Evolutionary conservation across 2,797 vertebrate genomes (phyloP).

Genomic region (Anguilla obscura): DNA sequence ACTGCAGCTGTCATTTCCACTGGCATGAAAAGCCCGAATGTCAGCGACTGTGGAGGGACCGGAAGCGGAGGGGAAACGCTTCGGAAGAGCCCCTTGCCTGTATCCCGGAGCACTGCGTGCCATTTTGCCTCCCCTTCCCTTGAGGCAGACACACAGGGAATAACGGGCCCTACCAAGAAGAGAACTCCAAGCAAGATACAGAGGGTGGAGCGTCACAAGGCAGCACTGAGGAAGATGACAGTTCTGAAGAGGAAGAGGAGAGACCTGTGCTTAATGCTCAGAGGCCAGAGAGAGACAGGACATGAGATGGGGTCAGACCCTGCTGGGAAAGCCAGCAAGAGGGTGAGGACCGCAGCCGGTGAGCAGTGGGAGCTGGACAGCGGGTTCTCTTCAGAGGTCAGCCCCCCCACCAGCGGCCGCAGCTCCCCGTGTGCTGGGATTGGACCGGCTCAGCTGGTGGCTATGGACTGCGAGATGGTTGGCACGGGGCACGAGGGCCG

Average conservation of each 20-base stretch:
- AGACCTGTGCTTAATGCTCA: background rate
- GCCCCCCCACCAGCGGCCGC: conserved; percentile 64
- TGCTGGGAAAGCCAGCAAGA: background rate
- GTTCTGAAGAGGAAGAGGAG: background rate
- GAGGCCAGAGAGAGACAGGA: background rate
- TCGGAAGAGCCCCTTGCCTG: background rate
- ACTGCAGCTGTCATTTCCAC: conserved; percentile 7
- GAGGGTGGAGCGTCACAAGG: background rate
- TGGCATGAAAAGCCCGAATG: background rate
- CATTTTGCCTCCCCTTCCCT: background rate
- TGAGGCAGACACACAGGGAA: background rate
- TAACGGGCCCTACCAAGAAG: background rate
- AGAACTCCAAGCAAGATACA: background rate
- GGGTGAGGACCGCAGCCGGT: background rate
- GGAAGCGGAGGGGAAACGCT: background rate
- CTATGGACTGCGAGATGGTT: conserved; percentile 97
- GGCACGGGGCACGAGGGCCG: conserved; percentile 84
- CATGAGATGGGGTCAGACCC: background rate
- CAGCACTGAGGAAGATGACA: background rate
- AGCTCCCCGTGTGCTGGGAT: conserved; percentile 57
- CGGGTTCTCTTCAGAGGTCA: conserved; percentile 67
- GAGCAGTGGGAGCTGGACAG: conserved; percentile 71
- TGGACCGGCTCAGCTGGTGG: conserved; percentile 67
- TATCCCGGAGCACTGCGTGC: background rate
- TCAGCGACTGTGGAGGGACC: background rate